Base-by-base conservation (phyloP, 2,888 invertebrate genomes). In the Stenurella melanura region DNA sequence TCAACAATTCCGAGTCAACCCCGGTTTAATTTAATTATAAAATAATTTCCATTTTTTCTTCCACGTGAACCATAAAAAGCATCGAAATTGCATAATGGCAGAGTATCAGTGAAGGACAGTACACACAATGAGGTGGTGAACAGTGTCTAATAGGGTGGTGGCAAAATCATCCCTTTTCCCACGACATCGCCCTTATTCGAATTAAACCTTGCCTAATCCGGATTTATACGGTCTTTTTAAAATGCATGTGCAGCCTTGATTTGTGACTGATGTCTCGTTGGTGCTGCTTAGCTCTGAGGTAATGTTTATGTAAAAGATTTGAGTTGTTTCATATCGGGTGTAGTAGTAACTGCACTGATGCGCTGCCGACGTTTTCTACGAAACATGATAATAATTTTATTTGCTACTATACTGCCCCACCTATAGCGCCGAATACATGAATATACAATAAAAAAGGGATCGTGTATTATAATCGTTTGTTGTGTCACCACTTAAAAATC, bases 101-200 rank as follows among this genome's bases (percentile, higher is more conserved):
- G 57, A 63, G 76, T 73, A 73, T 74, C 76, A 67, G 70, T 54
- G 54, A 21, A 73, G 80, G 78, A 77, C 75, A 77, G 73, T 71
- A 60, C 60, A 67, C 78, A 83, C 83, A 83, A 84, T 84, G 81
- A 82, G 81, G 82, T 82, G 82, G 81, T 80, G 83, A 84, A 81
- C 81, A 79, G 83, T 81, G 74, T 80, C 80, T 82, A 83, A 84
- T 80, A 77, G 83, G 84, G 80, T 80, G 82, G 78, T 76, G 78
- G 78, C 66, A 67, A 76, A 78, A 73, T 79, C 83, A 82, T 83
- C 84, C 81, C 81, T 79, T 81, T 86, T 86, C 86, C 86, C 86
- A 86, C 86, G 86, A 80, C 81, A 74, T 83, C 82, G 78, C 83
- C 85, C 84, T 78, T 75, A 71, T 73, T 38, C 76, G 78, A 76